Percentiles rank a stretch among this genome's conserved stretches.
phyloP scores from a whole-genome alignment of 2,888 invertebrate species.

The Chrysomela aeneicollis region DNA sequence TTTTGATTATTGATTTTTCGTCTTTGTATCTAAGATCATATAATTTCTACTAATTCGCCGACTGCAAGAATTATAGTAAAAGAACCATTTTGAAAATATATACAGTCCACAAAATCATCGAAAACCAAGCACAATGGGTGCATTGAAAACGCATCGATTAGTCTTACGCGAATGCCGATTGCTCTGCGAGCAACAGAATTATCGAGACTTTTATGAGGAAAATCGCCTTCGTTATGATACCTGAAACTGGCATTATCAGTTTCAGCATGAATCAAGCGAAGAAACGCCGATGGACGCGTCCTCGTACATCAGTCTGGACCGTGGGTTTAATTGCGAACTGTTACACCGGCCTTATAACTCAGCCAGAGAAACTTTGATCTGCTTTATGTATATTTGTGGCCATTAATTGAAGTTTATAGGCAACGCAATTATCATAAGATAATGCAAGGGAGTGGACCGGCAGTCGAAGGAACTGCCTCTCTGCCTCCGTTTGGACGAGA shows the following conservation, averaged over 20 bases:
- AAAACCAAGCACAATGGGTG: too few relatives aligned
- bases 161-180: neutral
- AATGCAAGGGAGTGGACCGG: constrained; percentile 60
- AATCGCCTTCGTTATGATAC: constrained; percentile 22
- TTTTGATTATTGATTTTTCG: too few relatives aligned
- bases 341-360: constrained; percentile 59
- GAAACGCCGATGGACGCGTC: constrained; percentile 55
- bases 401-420: constrained; percentile 63
- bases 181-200: constrained; percentile 10
- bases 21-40: too few relatives aligned
- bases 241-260: constrained; percentile 29
- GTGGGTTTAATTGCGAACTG: constrained; percentile 61
- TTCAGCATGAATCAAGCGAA: constrained; percentile 52
- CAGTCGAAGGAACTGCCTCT: constrained; percentile 45
- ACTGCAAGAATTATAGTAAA: too few relatives aligned
- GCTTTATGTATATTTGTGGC: constrained; percentile 61
- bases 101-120: too few relatives aligned
- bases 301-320: constrained; percentile 61
- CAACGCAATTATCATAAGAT: constrained; percentile 62
- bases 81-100: too few relatives aligned
- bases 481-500: constrained; percentile 35
- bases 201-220: constrained; percentile 7
- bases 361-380: constrained; percentile 60
- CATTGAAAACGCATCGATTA: neutral
- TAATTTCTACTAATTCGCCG: too few relatives aligned